Percentiles rank a stretch among this genome's conserved stretches.
These are phyloP conservation scores for Chiloscyllium plagiosum DNA, from an alignment of 2,113 vertebrate species.

Conservation along the genomic window DNA sequence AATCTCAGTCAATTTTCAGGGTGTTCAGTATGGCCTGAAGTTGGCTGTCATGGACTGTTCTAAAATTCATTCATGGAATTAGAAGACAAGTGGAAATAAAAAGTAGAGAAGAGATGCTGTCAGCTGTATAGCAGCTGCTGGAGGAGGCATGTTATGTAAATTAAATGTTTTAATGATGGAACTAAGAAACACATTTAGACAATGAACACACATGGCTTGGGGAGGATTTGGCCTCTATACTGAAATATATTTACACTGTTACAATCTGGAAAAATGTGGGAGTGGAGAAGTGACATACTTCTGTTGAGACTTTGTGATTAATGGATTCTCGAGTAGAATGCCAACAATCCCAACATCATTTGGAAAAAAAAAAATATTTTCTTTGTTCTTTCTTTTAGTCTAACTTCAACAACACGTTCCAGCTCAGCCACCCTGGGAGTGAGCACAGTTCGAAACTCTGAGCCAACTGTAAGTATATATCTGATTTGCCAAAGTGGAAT, in stretches of 20 bases:
- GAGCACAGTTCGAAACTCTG: constrained; percentile 66
- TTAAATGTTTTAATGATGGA: not conserved
- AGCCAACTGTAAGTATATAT: constrained; percentile 47
- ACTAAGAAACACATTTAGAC: not conserved
- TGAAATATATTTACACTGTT: not conserved
- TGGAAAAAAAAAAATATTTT: not conserved
- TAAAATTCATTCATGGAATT: not conserved
- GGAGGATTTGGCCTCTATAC: not conserved
- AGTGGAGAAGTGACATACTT: not conserved
- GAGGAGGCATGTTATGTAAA: not conserved
- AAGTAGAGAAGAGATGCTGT: not conserved
- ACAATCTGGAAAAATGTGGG: not conserved
- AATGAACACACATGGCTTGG: not conserved
- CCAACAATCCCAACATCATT: constrained; percentile 12
- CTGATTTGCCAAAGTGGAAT: not conserved
- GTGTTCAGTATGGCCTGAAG: not conserved
- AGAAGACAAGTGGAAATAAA: not conserved
- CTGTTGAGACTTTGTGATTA: not conserved
- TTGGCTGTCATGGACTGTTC: not conserved
- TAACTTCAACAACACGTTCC: constrained; percentile 87
- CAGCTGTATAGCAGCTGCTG: not conserved
- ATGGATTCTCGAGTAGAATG: not conserved
- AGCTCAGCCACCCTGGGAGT: constrained; percentile 81
- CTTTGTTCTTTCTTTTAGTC: constrained; percentile 53
- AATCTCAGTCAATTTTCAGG: not conserved